Evolutionary conservation across 2,113 vertebrate species (phyloP).

Genomic region (Shinisaurus crocodilurus): DNA sequence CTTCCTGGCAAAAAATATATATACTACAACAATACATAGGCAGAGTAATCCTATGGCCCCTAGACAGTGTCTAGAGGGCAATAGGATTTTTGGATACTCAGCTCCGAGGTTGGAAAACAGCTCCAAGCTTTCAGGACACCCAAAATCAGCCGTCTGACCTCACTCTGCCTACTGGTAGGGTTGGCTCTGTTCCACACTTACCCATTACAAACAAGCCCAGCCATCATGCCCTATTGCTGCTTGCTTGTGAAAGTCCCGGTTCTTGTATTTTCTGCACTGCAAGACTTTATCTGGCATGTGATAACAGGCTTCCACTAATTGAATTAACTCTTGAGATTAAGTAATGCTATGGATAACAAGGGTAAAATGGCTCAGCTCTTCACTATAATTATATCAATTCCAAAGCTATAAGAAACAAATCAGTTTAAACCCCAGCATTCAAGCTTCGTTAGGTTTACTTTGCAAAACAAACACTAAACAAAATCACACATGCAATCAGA

Average conservation of each 20-base stretch:
- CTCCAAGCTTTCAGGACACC: too few species aligned
- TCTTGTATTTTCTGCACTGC: slow-evolving; percentile 11
- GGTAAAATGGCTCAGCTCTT: slow-evolving; percentile 52
- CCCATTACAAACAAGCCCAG: not conserved
- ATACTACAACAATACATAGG: not conserved
- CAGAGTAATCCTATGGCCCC: too few species aligned
- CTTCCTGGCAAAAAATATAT: not conserved
- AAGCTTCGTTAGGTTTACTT: slow-evolving; percentile 56
- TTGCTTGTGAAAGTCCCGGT: slow-evolving; percentile 15
- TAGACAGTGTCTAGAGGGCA: too few species aligned
- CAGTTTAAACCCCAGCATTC: slow-evolving; percentile 52
- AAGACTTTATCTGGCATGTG: slow-evolving; percentile 30
- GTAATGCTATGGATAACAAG: slow-evolving; percentile 55
- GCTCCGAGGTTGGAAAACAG: too few species aligned
- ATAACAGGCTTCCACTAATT: slow-evolving; percentile 45
- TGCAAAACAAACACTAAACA: slow-evolving; percentile 45
- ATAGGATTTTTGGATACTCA: too few species aligned
- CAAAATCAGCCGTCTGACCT: not conserved
- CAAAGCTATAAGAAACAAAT: slow-evolving; percentile 61
- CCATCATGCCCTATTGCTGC: not conserved
- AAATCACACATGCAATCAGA: slow-evolving; percentile 48
- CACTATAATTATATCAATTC: slow-evolving; percentile 62
- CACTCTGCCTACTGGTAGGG: not conserved
- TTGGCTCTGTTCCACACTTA: not conserved
- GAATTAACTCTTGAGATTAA: slow-evolving; percentile 59